Evolutionary conservation across 2,113 vertebrate genomes (phyloP).

Genomic region (Eretmochelys imbricata): DNA sequence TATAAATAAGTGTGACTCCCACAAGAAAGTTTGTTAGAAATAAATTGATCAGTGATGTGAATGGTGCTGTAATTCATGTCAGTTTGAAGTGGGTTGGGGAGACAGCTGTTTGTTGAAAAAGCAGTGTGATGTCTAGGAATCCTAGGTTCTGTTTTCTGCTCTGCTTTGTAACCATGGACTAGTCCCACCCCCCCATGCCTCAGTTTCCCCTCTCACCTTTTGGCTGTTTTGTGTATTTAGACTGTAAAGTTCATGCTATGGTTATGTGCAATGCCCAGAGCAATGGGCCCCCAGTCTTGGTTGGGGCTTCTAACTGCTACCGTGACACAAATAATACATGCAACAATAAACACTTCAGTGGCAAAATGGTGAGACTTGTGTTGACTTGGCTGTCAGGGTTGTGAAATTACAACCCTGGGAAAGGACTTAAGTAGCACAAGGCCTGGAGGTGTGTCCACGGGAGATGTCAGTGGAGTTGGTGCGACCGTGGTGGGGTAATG

Average conservation of each 20-base stretch:
- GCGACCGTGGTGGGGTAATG: neutral
- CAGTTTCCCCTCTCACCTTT: neutral
- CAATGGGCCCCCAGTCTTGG: neutral
- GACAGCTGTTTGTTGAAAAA: neutral
- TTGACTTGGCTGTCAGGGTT: accelerated
- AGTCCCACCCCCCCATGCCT: neutral
- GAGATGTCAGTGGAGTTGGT: neutral
- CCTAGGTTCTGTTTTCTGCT: neutral
- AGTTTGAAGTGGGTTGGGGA: neutral
- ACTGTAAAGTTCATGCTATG: neutral
- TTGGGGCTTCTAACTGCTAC: neutral
- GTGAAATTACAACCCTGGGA: neutral
- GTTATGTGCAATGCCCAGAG: neutral
- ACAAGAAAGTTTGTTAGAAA: neutral
- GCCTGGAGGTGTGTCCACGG: neutral
- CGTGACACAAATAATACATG: neutral
- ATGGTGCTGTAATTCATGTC: accelerated
- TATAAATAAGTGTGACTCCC: neutral
- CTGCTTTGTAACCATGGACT: neutral
- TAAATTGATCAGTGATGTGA: neutral
- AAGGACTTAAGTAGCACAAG: neutral
- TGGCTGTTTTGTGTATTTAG: neutral
- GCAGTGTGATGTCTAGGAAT: accelerated
- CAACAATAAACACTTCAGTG: neutral
- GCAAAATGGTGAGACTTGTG: neutral